Percentiles rank a stretch among this genome's conserved stretches.
Evolutionary conservation across 2,797 vertebrate species (phyloP).

Genomic region (Sebastes vulpes): DNA sequence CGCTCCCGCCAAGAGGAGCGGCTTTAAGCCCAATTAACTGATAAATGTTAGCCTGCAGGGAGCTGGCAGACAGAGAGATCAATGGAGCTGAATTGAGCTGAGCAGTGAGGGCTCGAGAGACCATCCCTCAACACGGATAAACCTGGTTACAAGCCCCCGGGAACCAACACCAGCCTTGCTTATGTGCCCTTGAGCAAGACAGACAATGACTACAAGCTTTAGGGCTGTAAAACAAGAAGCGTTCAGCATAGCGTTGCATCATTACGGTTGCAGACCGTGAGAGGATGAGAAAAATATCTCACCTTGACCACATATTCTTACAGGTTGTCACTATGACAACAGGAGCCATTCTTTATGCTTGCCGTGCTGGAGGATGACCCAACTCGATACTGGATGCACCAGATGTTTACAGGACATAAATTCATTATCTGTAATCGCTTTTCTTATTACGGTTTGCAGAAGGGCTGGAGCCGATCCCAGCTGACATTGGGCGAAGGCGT

Average conservation of each 20-base stretch:
- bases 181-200: conserved; percentile 33
- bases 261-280: background rate
- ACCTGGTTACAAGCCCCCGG: background rate
- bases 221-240: background rate
- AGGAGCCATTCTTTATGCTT: background rate
- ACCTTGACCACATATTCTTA: conserved; percentile 1
- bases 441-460: too few relatives aligned
- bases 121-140: conserved; percentile 25
- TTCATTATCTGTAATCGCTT: too few relatives aligned
- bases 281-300: background rate
- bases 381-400: too few relatives aligned
- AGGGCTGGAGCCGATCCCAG: too few relatives aligned
- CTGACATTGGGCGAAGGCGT: too few relatives aligned
- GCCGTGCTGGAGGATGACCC: background rate
- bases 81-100: conserved; percentile 55
- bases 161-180: background rate
- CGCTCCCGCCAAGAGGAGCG: conserved; percentile 41
- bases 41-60: conserved; percentile 67
- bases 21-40: conserved; percentile 78
- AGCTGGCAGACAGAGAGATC: conserved; percentile 64
- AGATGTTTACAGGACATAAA: background rate
- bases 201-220: background rate
- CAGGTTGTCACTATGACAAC: conserved; percentile 21
- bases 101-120: conserved; percentile 5
- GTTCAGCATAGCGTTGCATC: background rate